These are phyloP conservation scores for Ecliptopera silaceata DNA, from an alignment of 2,888 invertebrate genomes.

Conservation along the genomic window DNA sequence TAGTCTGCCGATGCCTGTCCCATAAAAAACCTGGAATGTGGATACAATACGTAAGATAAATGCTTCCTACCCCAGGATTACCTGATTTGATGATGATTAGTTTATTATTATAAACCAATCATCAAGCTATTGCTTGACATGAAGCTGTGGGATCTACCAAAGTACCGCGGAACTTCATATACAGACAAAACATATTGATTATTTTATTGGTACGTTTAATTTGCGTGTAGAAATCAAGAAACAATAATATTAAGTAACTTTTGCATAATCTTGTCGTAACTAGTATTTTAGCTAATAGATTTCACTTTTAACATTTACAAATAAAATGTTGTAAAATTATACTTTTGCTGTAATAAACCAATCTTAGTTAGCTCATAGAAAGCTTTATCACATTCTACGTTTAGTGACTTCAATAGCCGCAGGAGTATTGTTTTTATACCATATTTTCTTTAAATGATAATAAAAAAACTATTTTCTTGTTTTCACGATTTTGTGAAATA, in stretches of 20 bases:
- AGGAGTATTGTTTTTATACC: too few relatives aligned
- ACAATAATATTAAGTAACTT: background rate
- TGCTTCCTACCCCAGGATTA: background rate
- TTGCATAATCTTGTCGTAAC: slow-evolving; percentile 5
- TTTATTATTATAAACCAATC: too few relatives aligned
- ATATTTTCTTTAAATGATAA: too few relatives aligned
- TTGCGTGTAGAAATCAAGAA: too few relatives aligned
- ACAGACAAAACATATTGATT: too few relatives aligned
- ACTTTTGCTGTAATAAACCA: slow-evolving; percentile 4
- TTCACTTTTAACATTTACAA: slow-evolving; percentile 20
- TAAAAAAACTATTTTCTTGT: too few relatives aligned
- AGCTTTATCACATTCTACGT: background rate
- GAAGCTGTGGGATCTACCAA: too few relatives aligned
- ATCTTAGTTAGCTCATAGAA: background rate
- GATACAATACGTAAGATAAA: slow-evolving; percentile 14
- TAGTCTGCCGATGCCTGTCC: background rate
- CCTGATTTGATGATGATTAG: slow-evolving; percentile 3
- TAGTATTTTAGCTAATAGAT: background rate
- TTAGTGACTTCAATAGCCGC: too few relatives aligned
- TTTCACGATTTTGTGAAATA: too few relatives aligned
- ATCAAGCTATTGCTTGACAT: too few relatives aligned
- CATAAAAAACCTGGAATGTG: slow-evolving; percentile 24
- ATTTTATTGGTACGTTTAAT: background rate
- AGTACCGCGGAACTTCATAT: too few relatives aligned
- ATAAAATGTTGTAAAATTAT: slow-evolving; percentile 5